Conservation (phyloP, 2,797 vertebrate genomes). For the Thamnophis elegans region DNA sequence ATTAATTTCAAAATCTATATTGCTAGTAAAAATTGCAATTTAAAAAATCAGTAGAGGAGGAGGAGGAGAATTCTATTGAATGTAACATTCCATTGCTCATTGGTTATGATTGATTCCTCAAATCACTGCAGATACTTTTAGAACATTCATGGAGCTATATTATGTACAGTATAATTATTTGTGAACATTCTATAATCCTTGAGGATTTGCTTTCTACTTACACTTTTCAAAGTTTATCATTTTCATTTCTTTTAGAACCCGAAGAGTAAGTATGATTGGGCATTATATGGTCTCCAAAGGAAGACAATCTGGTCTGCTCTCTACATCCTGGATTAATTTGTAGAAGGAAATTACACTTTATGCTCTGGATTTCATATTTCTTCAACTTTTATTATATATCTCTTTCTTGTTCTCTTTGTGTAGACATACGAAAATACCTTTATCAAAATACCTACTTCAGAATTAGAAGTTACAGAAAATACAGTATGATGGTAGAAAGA, state of each 20-base stretch:
- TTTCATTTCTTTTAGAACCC: constrained; percentile 1
- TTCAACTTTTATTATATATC: background rate
- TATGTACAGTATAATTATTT: background rate
- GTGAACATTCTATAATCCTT: background rate
- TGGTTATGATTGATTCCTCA: background rate
- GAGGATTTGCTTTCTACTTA: constrained; percentile 15
- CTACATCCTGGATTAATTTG: background rate
- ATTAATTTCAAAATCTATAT: background rate
- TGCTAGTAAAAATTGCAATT: background rate
- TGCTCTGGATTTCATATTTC: background rate
- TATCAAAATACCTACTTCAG: background rate
- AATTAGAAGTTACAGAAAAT: background rate
- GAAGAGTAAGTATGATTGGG: background rate
- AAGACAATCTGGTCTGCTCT: background rate
- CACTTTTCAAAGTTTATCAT: background rate
- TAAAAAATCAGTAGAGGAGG: background rate
- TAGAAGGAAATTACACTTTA: background rate
- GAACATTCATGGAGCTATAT: background rate
- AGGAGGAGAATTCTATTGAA: background rate
- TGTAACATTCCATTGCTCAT: background rate
- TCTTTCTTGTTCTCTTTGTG: background rate
- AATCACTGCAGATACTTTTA: background rate
- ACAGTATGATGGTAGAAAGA: background rate
- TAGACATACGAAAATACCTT: background rate
- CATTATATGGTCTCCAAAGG: background rate